Conservation (phyloP, 2,797 vertebrate genomes). For the Phataginus tetradactyla region DNA sequence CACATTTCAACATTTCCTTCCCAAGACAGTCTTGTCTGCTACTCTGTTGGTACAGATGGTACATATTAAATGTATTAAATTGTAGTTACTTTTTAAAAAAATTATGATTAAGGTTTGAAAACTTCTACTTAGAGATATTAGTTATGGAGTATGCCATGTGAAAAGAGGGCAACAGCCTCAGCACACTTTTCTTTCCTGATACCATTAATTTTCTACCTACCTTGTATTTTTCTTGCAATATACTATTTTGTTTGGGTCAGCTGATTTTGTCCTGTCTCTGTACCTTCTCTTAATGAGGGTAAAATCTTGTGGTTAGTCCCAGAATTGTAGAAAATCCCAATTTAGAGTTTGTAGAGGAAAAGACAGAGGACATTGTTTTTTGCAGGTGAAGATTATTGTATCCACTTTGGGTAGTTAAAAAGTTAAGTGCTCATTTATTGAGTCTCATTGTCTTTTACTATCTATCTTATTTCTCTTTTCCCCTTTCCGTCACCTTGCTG, state of each 20-base stretch:
- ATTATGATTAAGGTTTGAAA: not conserved
- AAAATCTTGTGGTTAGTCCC: not conserved
- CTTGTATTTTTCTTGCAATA: slow-evolving; percentile 18
- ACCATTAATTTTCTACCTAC: not conserved
- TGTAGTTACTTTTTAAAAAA: not conserved
- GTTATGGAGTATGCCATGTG: not conserved
- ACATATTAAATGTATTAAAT: not conserved
- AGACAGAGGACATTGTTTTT: not conserved
- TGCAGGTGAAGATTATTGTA: not conserved
- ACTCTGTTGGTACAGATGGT: not conserved
- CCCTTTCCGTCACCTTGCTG: not conserved
- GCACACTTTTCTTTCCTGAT: not conserved
- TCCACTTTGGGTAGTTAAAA: not conserved
- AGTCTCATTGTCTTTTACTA: not conserved
- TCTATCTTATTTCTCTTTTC: not conserved
- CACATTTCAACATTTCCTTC: not conserved
- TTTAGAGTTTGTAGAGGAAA: not conserved
- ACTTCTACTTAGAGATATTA: not conserved
- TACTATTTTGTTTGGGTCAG: not conserved
- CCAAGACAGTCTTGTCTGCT: not conserved
- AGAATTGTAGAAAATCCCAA: not conserved
- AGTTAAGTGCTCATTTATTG: not conserved
- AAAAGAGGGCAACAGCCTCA: not conserved
- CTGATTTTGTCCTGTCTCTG: not conserved
- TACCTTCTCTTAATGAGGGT: not conserved